Evolutionary conservation across 2,113 vertebrate species (phyloP), one percentile per base, ranked within the genome.

Genomic region (Butorides virescens): DNA sequence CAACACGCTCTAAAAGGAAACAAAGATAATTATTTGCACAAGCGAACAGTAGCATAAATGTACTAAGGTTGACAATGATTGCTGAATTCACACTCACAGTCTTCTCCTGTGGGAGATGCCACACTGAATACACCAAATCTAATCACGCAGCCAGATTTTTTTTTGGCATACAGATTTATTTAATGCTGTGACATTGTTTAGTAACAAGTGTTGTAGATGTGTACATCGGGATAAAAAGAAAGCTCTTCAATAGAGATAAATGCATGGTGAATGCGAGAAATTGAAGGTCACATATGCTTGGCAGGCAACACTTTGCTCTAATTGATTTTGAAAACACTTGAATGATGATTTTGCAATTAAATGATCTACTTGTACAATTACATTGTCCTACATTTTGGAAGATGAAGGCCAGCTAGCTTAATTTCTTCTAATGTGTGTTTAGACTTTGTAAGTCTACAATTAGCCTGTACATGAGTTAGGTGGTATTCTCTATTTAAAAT

Each of bases 311-410:
- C 37, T 80, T 90, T 70, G 75, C 77, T 92, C 90, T 80, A 95
- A 95, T 39, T 82, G n/a, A 84, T 72, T 94, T 52, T 75, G 70
- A 89, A 90, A 96, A 78, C 73, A 72, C 56, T 52, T 36, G 36
- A 95, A 88, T 67, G n/a, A 79, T 36, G 61, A 93, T 53, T 92
- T 79, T 2, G 16, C 86, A 88, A 56, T 93, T 92, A 91, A 88
- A 70, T 55, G 4, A 77, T 72, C 65, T 67, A 62, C 71, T 77
- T 78, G 46, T n/a, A n/a, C n/a, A n/a, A n/a, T n/a, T n/a, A n/a
- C n/a, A n/a, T n/a, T n/a, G n/a, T n/a, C n/a, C n/a, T n/a, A 90
- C 44, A 58, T 63, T 84, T 90, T 66, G 20, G n/a, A 92, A 92
- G 67, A 90, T 7, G 25, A 65, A 88, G 8, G 16, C 15, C 56